Base-by-base conservation (phyloP, 1,140 invertebrate genomes). In the Drosophila bocki region DNA sequence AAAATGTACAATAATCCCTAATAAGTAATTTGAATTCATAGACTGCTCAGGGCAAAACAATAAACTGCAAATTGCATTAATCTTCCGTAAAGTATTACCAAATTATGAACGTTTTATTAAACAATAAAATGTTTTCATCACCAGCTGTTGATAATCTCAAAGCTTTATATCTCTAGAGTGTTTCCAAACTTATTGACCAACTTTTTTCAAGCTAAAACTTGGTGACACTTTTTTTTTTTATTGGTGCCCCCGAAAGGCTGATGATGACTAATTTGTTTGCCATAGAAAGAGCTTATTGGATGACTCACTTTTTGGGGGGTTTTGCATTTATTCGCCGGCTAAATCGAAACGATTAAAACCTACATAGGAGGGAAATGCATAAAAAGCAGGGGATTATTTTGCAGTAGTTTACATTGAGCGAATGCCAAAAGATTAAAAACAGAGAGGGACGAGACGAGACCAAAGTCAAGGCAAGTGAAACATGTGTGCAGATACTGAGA, bases 201-300 rank as follows among this genome's bases (percentile, higher is more conserved):
- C 62, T 26, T 61, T 61, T 62, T 72, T 58, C 35, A 0, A 15
- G 68, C 54, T 44, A 57, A 48, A 48, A 54, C 15, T 53, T 68
- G 48, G 42, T 75, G 75, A 60, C 74, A 77, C 33, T 76, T 56
- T 57, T 37, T 26, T 26, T 44, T 75, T 72, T 51, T 51, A 35
- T 44, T 51, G 29, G 32, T 44, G 37, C 19, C 26, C 22, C 48
- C 19, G n/a, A 39, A 9, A 33, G 35, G 35, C 44, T 32, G 35
- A 32, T 22, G 83, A 80, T 86, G 83, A 86, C 82, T 86, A 86
- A 86, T 83, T 76, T 80, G 75, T 86, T 81, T 82, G 80, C 68
- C 62, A 58, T 60, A 60, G 53, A 51, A 74, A 58, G 51, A 60
- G 44, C 72, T 71, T 45, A 37, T 75, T 56, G 41, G 71, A 61